Evolutionary conservation across 2,113 vertebrate genomes (phyloP).

Genomic region (Panthera uncia): DNA sequence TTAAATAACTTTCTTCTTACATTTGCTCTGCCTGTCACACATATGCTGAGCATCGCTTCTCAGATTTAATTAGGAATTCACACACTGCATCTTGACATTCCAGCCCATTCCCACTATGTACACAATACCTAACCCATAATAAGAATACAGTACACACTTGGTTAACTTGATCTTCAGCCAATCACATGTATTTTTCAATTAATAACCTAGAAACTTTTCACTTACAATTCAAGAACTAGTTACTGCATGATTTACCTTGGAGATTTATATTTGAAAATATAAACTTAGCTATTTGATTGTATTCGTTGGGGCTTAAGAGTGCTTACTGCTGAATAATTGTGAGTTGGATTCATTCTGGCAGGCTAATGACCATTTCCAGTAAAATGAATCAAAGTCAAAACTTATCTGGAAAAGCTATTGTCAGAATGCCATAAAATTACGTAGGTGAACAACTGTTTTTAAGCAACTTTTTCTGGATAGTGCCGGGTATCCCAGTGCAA

Average conservation of each 20-base stretch:
- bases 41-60: neutral
- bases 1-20: slow-evolving; percentile 1
- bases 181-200: neutral
- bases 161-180: neutral
- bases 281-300: slow-evolving; percentile 4
- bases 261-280: slow-evolving; percentile 42
- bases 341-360: slow-evolving; percentile 51
- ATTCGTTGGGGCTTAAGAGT: neutral
- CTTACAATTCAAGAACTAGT: neutral
- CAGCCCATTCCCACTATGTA: neutral
- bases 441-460: slow-evolving; percentile 9
- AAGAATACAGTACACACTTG: neutral
- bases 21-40: neutral
- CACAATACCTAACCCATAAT: neutral
- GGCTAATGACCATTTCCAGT: slow-evolving; percentile 1
- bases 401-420: neutral
- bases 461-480: neutral
- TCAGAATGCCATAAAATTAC: slow-evolving; percentile 32
- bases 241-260: neutral
- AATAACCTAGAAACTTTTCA: slow-evolving; percentile 44
- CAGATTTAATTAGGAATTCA: neutral
- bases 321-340: slow-evolving; percentile 22
- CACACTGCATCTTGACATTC: neutral
- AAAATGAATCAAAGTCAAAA: slow-evolving; percentile 19
- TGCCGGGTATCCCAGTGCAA: neutral